Conservation (phyloP, 1,140 invertebrate species). For the Formica selysi region DNA sequence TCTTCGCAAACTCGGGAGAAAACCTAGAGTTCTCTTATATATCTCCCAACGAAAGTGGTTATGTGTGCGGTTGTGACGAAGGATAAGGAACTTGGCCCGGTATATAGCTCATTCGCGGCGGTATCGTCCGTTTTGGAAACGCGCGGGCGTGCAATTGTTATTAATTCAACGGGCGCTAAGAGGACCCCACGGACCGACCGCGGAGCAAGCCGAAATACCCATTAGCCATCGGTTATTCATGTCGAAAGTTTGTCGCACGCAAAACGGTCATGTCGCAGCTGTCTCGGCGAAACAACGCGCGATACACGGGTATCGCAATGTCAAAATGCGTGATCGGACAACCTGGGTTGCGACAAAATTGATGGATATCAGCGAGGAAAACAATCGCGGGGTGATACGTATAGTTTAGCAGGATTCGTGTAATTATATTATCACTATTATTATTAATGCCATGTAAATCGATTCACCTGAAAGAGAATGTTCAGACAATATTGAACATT, state of each 20-base stretch:
- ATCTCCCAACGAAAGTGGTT: conserved; percentile 22
- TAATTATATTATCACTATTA: not conserved
- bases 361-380: conserved; percentile 9
- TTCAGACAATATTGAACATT: not conserved
- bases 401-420: not conserved
- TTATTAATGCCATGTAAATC: not conserved
- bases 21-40: conserved; percentile 44
- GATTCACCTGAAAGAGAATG: not conserved
- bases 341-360: conserved; percentile 14
- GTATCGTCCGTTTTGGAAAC: conserved; percentile 62
- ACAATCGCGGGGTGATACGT: not conserved
- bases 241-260: conserved; percentile 63
- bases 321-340: conserved; percentile 1
- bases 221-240: conserved; percentile 77
- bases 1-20: conserved; percentile 77
- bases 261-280: conserved; percentile 4
- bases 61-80: not conserved
- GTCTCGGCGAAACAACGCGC: conserved; percentile 47
- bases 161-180: conserved; percentile 75
- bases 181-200: conserved; percentile 55
- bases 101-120: conserved; percentile 9
- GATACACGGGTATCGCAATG: conserved; percentile 15
- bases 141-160: conserved; percentile 63
- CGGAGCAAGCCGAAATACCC: conserved; percentile 59
- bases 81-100: not conserved